Conservation (phyloP, 2,888 invertebrate species). For the Dioctria linearis region DNA sequence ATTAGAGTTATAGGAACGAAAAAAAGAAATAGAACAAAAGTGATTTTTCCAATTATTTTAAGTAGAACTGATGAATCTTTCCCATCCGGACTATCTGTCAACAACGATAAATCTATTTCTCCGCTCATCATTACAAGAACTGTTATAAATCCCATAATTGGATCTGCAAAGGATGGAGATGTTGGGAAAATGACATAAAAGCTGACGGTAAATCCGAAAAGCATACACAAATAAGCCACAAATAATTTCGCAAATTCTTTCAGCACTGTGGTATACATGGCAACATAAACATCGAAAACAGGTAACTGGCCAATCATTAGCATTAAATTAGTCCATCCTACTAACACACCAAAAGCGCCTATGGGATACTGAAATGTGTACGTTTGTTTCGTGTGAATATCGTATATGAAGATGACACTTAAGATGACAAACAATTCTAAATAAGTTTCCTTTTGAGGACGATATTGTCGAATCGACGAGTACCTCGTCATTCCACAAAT, state of each 20-base stretch:
- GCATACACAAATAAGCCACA: conserved; percentile 86
- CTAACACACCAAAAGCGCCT: conserved; percentile 87
- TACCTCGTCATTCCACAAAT: conserved; percentile 77
- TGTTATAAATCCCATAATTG: conserved; percentile 87
- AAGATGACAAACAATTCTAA: conserved; percentile 91
- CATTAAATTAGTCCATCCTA: conserved; percentile 93
- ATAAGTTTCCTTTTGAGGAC: conserved; percentile 87
- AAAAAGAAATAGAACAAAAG: conserved; percentile 84
- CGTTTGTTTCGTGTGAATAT: conserved; percentile 82
- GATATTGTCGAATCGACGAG: conserved; percentile 84
- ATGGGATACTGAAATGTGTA: conserved; percentile 91
- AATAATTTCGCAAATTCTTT: conserved; percentile 89
- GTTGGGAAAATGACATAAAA: conserved; percentile 91
- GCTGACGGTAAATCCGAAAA: conserved; percentile 89
- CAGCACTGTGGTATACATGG: conserved; percentile 91
- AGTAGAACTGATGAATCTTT: conserved; percentile 83
- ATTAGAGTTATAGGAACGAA: conserved; percentile 89
- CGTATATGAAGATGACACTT: conserved; percentile 87
- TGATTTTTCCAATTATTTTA: conserved; percentile 86
- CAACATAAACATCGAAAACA: conserved; percentile 90
- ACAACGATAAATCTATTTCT: conserved; percentile 83
- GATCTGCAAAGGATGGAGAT: conserved; percentile 86
- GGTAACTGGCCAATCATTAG: conserved; percentile 91
- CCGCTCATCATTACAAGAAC: conserved; percentile 93
- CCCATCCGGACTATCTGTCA: conserved; percentile 82